Conservation (phyloP, 2,888 invertebrate genomes). For the Tridacna crocea region DNA sequence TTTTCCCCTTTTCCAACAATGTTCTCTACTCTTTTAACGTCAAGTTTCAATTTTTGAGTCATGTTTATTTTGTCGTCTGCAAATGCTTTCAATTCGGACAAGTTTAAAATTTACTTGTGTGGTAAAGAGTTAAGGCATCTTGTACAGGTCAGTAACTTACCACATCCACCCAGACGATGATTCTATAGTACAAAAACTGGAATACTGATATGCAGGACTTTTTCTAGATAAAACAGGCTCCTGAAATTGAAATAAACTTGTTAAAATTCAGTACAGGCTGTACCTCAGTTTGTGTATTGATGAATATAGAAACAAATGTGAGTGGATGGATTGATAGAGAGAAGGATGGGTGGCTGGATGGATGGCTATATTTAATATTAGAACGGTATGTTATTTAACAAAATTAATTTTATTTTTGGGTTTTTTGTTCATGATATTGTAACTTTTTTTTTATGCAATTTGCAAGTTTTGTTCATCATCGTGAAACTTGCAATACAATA, state of each 20-base stretch:
- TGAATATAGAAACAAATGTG: too few relatives aligned
- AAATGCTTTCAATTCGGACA: neutral
- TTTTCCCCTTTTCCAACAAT: neutral
- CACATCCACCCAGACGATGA: conserved; percentile 99
- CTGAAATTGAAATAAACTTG: conserved; percentile 84
- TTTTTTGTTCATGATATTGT: too few relatives aligned
- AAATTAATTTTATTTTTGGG: too few relatives aligned
- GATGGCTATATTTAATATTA: too few relatives aligned
- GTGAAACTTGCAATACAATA: too few relatives aligned
- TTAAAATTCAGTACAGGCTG: too few relatives aligned
- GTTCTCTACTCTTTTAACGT: neutral
- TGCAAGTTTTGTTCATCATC: too few relatives aligned
- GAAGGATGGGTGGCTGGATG: too few relatives aligned
- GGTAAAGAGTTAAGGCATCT: neutral
- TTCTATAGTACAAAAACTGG: conserved; percentile 98
- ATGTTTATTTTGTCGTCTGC: neutral
- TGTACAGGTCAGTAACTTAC: conserved; percentile 85
- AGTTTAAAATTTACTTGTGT: neutral
- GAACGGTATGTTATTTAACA: too few relatives aligned
- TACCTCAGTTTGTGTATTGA: too few relatives aligned
- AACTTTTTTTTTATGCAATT: too few relatives aligned
- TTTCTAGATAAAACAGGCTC: conserved; percentile 95
- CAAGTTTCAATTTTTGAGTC: neutral
- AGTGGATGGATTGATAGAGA: too few relatives aligned
- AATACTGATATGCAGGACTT: conserved; percentile 98